A percentile compares a stretch with the other conserved stretches of the same genome.
These are phyloP conservation scores for Chaenodraco wilsoni DNA, from an alignment of 2,797 vertebrate genomes.

Conservation along the genomic window DNA sequence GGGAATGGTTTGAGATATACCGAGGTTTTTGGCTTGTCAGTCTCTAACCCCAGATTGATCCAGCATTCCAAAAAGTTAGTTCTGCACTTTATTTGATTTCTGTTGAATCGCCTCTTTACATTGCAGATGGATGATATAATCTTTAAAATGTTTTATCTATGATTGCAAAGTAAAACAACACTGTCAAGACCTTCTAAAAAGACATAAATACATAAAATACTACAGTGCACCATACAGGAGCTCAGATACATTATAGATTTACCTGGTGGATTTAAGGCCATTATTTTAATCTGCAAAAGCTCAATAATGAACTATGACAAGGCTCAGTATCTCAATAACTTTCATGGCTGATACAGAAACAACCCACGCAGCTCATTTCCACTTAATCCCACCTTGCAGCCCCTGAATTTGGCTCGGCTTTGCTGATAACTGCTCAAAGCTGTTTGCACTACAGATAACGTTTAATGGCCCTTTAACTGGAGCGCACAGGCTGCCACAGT, in stretches of 20 bases:
- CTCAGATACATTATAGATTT: not conserved
- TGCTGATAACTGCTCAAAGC: not conserved
- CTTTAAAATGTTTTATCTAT: not conserved
- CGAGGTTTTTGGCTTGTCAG: not conserved
- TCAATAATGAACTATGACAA: not conserved
- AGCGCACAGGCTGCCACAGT: not conserved
- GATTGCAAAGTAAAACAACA: not conserved
- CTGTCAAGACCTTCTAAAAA: not conserved
- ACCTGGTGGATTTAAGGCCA: not conserved
- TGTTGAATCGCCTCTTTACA: not conserved
- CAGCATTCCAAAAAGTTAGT: not conserved
- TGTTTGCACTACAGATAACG: constrained; percentile 3
- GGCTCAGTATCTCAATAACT: not conserved
- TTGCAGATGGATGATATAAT: not conserved
- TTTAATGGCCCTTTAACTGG: not conserved
- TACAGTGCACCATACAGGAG: not conserved
- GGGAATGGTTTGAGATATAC: not conserved
- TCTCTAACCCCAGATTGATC: not conserved
- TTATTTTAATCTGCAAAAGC: not conserved
- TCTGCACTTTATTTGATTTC: not conserved
- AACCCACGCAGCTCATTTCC: not conserved
- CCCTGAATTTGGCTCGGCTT: not conserved
- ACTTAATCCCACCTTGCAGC: not conserved
- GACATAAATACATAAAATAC: not conserved
- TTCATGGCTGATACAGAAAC: not conserved